These are phyloP conservation scores for Etheostoma cragini DNA, from an alignment of 2,113 vertebrate genomes.

Conservation along the genomic window DNA sequence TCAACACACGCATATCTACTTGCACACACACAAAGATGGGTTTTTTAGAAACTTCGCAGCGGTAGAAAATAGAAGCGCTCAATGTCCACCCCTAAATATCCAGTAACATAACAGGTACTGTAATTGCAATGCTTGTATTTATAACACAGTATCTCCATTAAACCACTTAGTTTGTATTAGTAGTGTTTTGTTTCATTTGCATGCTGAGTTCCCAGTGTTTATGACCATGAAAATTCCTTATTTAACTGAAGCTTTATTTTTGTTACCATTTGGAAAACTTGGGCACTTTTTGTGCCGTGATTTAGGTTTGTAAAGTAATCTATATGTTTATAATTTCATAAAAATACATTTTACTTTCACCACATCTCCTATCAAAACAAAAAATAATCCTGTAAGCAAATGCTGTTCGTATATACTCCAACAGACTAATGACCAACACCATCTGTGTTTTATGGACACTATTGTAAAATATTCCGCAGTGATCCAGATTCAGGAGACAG, in stretches of 20 bases:
- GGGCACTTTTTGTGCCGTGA: not conserved
- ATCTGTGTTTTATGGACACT: conserved; percentile 3
- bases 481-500: not conserved
- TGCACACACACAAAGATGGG: not conserved
- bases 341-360: not conserved
- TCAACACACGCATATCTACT: not conserved
- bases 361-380: not conserved
- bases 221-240: not conserved
- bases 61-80: not conserved
- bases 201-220: not conserved
- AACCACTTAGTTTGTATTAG: not conserved
- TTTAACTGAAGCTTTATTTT: not conserved
- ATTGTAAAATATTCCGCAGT: not conserved
- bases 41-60: not conserved
- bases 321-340: not conserved
- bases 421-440: not conserved
- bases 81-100: not conserved
- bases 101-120: not conserved
- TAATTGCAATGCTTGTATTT: not conserved
- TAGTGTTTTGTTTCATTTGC: not conserved
- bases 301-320: not conserved
- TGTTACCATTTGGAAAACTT: not conserved
- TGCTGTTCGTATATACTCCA: not conserved
- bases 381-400: not conserved
- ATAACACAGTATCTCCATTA: not conserved